Evolutionary conservation across 53 echinoderm and acorn worm species (phyloP).

Genomic region (Patiria pectinifera): DNA sequence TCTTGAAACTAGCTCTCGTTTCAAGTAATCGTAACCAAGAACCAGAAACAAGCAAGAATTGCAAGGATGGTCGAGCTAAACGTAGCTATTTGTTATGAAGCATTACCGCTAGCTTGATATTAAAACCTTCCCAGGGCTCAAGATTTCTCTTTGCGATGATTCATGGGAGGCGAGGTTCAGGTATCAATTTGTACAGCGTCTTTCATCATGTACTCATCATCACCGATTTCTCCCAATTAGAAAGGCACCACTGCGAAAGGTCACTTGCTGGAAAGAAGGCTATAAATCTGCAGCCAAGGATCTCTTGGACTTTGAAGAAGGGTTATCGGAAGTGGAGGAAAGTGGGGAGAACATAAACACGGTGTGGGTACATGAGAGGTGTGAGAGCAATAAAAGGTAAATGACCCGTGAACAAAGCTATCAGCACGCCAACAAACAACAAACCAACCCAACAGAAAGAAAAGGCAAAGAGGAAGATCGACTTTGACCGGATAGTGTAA

Average conservation of each 20-base stretch:
- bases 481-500: no score
- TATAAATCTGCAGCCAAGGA: slow-evolving; percentile 27
- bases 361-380: not conserved
- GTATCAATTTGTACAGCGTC: slow-evolving; percentile 61
- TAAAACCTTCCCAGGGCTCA: not conserved
- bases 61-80: not conserved
- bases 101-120: not conserved
- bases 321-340: not conserved
- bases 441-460: no score
- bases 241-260: slow-evolving; percentile 54
- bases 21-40: not conserved
- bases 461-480: no score
- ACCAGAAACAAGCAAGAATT: not conserved
- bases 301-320: not conserved
- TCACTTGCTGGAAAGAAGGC: not conserved
- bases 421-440: no score
- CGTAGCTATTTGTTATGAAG: not conserved
- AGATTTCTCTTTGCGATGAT: slow-evolving; percentile 32
- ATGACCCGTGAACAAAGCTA: not conserved
- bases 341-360: not conserved
- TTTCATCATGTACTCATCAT: slow-evolving; percentile 43
- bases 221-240: slow-evolving; percentile 55
- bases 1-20: slow-evolving; percentile 10
- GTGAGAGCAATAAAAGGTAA: not conserved
- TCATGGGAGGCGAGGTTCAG: slow-evolving; percentile 40